phyloP scores from a whole-genome alignment of 2,113 vertebrate species.

The Plecotus auritus region DNA sequence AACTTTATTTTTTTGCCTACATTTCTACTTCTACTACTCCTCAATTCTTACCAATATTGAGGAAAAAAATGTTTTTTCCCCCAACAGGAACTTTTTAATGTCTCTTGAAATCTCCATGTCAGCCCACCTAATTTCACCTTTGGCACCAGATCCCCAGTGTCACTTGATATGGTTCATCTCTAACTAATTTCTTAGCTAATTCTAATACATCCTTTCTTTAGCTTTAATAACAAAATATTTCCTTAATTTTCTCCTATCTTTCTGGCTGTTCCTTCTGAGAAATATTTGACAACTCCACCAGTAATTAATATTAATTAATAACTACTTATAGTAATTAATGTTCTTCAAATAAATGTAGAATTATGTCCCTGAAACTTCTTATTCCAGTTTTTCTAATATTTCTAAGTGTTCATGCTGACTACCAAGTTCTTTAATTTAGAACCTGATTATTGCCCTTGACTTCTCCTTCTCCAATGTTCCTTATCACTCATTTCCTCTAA shows the following conservation, averaged over 20 bases:
- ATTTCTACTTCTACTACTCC: background rate
- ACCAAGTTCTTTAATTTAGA: background rate
- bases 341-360: background rate
- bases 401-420: background rate
- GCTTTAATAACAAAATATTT: background rate
- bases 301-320: background rate
- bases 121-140: background rate
- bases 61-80: background rate
- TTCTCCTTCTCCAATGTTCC: background rate
- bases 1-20: background rate
- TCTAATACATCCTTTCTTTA: background rate
- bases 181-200: background rate
- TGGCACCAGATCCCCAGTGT: background rate
- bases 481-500: background rate
- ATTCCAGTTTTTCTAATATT: background rate
- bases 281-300: background rate
- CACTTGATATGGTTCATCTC: background rate
- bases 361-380: background rate
- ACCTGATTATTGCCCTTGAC: background rate
- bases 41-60: background rate
- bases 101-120: background rate
- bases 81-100: background rate
- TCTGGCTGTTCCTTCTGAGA: background rate
- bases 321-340: background rate
- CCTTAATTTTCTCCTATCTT: background rate